Conservation (phyloP, 2,113 vertebrate genomes). For the Ibidorhyncha struthersii region DNA sequence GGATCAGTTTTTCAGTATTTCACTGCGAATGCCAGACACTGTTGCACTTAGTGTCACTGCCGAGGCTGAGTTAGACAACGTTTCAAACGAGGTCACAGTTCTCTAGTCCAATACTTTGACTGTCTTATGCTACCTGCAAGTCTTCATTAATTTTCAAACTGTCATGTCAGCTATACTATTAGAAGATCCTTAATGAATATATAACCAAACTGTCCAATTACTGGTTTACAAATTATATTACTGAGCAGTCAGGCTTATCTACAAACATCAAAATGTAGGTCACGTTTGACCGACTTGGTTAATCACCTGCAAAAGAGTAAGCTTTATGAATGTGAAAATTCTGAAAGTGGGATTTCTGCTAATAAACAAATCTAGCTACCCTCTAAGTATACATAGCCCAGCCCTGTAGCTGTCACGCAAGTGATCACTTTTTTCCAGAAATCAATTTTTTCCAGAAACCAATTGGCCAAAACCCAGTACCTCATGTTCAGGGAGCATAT, state of each 20-base stretch:
- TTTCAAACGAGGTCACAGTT: not conserved
- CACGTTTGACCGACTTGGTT: not conserved
- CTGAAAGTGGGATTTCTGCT: not conserved
- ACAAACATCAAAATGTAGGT: not conserved
- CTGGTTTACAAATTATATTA: not conserved
- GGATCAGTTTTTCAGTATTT: not conserved
- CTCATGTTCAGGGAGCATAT: not conserved
- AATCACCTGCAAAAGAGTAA: not conserved
- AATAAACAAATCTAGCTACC: not conserved
- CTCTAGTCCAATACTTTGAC: not conserved
- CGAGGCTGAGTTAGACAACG: not conserved
- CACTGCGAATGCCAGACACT: not conserved
- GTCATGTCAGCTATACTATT: not conserved
- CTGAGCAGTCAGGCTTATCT: not conserved
- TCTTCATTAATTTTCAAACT: not conserved
- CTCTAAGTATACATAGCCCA: too few species aligned
- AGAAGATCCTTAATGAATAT: not conserved
- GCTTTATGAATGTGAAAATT: not conserved
- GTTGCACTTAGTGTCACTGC: not conserved
- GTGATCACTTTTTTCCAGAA: not conserved
- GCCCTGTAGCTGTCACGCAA: not conserved
- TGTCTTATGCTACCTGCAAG: not conserved
- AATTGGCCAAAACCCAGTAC: too few species aligned
- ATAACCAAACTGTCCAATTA: not conserved
- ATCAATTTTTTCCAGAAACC: too few species aligned